Conservation (phyloP, 2,113 vertebrate species). For the Strix uralensis region DNA sequence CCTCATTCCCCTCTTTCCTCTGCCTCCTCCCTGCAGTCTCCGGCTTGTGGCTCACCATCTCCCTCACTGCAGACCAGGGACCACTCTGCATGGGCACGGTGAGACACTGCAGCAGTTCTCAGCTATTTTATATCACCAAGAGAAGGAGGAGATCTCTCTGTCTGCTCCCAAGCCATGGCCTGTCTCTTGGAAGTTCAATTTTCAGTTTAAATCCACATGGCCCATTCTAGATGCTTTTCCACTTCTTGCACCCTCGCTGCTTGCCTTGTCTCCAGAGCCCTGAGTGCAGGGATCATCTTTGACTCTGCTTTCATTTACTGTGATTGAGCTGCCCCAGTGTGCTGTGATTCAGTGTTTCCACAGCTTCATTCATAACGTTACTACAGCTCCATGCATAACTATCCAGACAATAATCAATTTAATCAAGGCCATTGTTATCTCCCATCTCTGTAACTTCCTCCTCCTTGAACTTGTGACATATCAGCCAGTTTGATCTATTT, state of each 20-base stretch:
- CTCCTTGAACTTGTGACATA: not conserved
- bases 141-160: not conserved
- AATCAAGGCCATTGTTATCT: not conserved
- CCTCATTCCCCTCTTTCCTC: not conserved
- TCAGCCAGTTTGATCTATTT: not conserved
- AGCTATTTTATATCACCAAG: not conserved
- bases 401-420: not conserved
- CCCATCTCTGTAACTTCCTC: slow-evolving; percentile 3
- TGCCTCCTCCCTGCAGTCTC: not conserved
- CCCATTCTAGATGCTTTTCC: not conserved
- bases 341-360: not conserved
- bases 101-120: not conserved
- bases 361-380: not conserved
- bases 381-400: not conserved
- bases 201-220: not conserved
- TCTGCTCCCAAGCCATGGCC: not conserved
- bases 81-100: rapidly evolving
- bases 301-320: not conserved
- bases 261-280: not conserved
- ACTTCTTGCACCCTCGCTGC: not conserved
- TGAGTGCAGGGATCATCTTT: not conserved
- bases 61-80: not conserved
- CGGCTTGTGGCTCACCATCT: not conserved
- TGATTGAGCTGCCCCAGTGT: not conserved
- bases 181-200: not conserved